A percentile compares a stretch with the other conserved stretches of the same genome.
Evolutionary conservation across 2,888 invertebrate genomes (phyloP).

Genomic region (Germaria angustata): DNA sequence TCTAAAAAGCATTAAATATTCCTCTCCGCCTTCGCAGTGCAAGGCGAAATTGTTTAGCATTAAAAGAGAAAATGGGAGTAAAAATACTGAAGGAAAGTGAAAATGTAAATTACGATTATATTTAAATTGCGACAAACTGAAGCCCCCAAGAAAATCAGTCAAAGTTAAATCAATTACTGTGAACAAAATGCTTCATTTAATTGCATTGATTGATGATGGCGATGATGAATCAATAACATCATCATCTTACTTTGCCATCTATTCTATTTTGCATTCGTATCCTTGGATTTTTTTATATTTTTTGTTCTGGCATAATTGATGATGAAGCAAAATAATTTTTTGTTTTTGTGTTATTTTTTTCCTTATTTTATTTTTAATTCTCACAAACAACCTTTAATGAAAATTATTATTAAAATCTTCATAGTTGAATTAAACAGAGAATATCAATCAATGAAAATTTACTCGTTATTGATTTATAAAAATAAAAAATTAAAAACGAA

Average conservation of each 20-base stretch:
- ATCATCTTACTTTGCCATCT: background rate
- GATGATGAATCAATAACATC: constrained; percentile 50
- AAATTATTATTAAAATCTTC: constrained; percentile 50
- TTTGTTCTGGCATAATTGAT: constrained; percentile 46
- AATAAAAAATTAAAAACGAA: background rate
- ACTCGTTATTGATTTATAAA: constrained; percentile 37
- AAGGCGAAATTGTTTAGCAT: background rate
- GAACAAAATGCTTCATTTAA: constrained; percentile 66
- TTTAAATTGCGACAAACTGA: constrained; percentile 56
- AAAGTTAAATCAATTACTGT: constrained; percentile 64
- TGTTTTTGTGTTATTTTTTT: background rate
- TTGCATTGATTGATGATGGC: constrained; percentile 65
- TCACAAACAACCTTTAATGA: constrained; percentile 41
- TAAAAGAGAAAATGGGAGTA: constrained; percentile 18
- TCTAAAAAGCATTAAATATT: too few species aligned
- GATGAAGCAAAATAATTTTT: constrained; percentile 31
- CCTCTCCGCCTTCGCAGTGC: background rate
- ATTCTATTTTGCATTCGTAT: background rate
- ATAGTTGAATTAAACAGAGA: constrained; percentile 35
- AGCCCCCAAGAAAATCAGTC: constrained; percentile 50
- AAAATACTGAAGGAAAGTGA: background rate
- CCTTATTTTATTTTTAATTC: constrained; percentile 11
- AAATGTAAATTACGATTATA: background rate
- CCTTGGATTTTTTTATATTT: background rate
- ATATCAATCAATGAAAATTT: constrained; percentile 49